phyloP scores from a whole-genome alignment of 2,797 vertebrate genomes.

The Lateolabrax maculatus region DNA sequence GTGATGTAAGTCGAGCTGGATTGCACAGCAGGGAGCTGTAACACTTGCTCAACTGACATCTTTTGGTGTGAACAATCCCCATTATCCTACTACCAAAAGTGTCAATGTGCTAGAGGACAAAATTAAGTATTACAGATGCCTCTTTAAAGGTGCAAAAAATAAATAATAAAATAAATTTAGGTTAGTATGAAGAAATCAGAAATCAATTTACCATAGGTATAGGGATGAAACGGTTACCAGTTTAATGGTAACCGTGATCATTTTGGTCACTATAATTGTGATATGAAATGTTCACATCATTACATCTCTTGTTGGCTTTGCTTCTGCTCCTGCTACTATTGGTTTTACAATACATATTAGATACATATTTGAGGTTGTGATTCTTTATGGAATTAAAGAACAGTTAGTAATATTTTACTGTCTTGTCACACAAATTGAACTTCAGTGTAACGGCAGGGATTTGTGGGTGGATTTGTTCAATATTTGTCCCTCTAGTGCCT shows the following conservation, averaged over 20 bases:
- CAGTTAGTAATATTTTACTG: conserved; percentile 7
- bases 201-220: not conserved
- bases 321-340: not conserved
- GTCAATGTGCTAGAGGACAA: conserved; percentile 28
- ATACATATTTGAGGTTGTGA: conserved; percentile 5
- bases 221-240: no score
- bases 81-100: conserved; percentile 40
- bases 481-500: conserved; percentile 33
- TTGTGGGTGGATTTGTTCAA: conserved; percentile 34
- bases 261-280: no score
- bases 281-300: no score
- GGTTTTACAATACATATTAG: conserved; percentile 13
- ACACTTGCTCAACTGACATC: conserved; percentile 44
- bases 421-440: conserved; percentile 13
- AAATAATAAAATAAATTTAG: conserved; percentile 22
- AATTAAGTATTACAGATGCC: conserved; percentile 39
- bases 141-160: conserved; percentile 30
- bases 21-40: conserved; percentile 47
- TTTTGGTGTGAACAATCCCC: conserved; percentile 52
- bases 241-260: no score
- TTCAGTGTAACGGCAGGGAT: conserved; percentile 10
- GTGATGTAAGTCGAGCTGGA: conserved; percentile 41
- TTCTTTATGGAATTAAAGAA: conserved; percentile 23
- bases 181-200: conserved; percentile 19
- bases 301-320: not conserved